A percentile compares a stretch with the other conserved stretches of the same genome.
phyloP scores from a whole-genome alignment of 2,888 invertebrate species.

The Conistra vaccinii region DNA sequence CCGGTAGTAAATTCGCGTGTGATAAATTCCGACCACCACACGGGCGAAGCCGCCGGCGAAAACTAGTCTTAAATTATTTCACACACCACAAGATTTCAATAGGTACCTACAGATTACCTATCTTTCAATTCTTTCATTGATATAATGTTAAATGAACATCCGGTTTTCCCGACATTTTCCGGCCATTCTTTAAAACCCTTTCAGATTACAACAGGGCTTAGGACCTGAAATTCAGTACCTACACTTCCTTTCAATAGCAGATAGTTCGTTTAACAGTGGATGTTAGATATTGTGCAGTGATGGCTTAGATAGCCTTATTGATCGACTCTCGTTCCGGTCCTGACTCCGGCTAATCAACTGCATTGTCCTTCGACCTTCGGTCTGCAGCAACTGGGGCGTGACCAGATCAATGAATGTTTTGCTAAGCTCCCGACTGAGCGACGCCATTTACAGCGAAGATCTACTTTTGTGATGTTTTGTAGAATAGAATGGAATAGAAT shows the following conservation, averaged over 20 bases:
- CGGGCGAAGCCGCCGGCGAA: too few relatives aligned
- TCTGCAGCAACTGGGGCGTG: slow-evolving; percentile 64
- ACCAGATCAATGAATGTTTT: slow-evolving; percentile 57
- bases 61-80: too few relatives aligned
- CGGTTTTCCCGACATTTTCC: slow-evolving; percentile 4
- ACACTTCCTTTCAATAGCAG: neutral
- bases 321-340: slow-evolving; percentile 69
- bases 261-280: slow-evolving; percentile 17
- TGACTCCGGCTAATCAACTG: slow-evolving; percentile 62
- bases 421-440: slow-evolving; percentile 37
- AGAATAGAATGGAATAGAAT: too few relatives aligned
- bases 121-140: neutral
- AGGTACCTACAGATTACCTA: too few relatives aligned
- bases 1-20: too few relatives aligned
- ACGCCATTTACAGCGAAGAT: slow-evolving; percentile 33
- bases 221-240: slow-evolving; percentile 9
- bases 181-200: slow-evolving; percentile 19
- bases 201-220: neutral
- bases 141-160: neutral
- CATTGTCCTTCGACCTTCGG: slow-evolving; percentile 72
- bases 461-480: neutral
- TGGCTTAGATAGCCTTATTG: slow-evolving; percentile 49
- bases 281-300: slow-evolving; percentile 25
- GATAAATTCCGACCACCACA: too few relatives aligned
- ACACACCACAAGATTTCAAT: too few relatives aligned